Evolutionary conservation across 2,797 vertebrate species (phyloP).

Genomic region (Perodicticus potto): DNA sequence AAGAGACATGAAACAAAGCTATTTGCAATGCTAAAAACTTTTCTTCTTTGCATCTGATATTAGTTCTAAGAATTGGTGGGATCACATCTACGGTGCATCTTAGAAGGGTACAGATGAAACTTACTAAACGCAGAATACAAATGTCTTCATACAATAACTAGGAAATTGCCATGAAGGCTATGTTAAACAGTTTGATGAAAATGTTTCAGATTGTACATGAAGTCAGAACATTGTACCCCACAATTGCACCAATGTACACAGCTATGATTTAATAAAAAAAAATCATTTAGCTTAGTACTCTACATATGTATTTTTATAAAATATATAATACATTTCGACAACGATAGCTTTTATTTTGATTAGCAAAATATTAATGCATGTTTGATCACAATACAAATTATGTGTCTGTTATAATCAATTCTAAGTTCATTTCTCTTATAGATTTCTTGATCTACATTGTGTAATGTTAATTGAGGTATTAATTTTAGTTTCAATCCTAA

Average conservation of each 20-base stretch:
- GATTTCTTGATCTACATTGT: neutral
- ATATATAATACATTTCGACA: neutral
- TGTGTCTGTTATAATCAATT: neutral
- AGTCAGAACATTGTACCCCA: no score
- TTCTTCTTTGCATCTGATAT: neutral
- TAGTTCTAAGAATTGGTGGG: neutral
- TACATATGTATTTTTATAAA: neutral
- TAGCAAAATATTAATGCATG: neutral
- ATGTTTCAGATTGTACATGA: no score
- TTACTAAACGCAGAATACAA: no score
- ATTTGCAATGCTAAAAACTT: neutral
- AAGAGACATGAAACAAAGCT: neutral
- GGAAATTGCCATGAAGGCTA: no score
- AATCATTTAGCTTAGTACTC: neutral
- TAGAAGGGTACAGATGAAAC: no score
- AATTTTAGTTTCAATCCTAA: neutral
- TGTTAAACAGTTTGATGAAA: no score
- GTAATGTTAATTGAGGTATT: neutral
- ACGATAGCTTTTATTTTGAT: neutral
- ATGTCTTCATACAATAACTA: no score
- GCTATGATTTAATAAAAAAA: no score
- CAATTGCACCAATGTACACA: no score
- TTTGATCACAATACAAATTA: neutral
- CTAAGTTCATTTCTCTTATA: neutral
- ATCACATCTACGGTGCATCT: no score